Conservation (phyloP, 92 coral and sea anemone genomes). For the Blastomussa wellsi region DNA sequence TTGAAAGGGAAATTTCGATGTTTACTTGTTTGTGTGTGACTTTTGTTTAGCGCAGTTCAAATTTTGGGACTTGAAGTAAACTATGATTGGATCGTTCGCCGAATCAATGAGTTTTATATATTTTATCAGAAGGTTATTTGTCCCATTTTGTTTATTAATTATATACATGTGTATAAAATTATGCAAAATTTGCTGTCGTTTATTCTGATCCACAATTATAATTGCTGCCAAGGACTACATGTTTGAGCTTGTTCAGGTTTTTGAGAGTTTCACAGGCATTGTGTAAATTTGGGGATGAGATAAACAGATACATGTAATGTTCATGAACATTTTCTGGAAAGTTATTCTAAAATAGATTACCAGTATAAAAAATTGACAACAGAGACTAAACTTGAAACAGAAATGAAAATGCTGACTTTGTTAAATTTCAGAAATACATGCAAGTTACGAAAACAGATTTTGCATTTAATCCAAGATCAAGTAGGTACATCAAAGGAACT, state of each 20-base stretch:
- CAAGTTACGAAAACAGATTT: too few relatives aligned
- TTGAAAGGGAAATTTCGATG: neutral
- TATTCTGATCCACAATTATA: neutral
- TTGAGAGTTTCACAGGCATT: neutral
- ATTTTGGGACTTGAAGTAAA: neutral
- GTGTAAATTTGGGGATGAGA: neutral
- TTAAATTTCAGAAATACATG: too few relatives aligned
- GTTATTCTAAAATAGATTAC: neutral
- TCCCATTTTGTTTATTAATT: too few relatives aligned
- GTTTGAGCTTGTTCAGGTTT: neutral
- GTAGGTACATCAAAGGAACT: too few relatives aligned
- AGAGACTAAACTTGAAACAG: neutral
- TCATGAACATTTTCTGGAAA: neutral
- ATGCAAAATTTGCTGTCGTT: too few relatives aligned
- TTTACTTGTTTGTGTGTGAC: conserved; percentile 5
- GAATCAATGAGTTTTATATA: too few relatives aligned
- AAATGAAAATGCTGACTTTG: neutral
- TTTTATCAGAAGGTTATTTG: too few relatives aligned
- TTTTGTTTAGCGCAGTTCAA: neutral
- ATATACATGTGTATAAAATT: too few relatives aligned
- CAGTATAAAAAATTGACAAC: neutral
- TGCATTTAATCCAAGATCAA: too few relatives aligned
- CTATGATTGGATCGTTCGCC: neutral
- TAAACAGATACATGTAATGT: too few relatives aligned
- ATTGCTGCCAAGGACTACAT: neutral